Evolutionary conservation across 2,797 vertebrate species (phyloP).

Genomic region (Microctenopoma lineatum): DNA sequence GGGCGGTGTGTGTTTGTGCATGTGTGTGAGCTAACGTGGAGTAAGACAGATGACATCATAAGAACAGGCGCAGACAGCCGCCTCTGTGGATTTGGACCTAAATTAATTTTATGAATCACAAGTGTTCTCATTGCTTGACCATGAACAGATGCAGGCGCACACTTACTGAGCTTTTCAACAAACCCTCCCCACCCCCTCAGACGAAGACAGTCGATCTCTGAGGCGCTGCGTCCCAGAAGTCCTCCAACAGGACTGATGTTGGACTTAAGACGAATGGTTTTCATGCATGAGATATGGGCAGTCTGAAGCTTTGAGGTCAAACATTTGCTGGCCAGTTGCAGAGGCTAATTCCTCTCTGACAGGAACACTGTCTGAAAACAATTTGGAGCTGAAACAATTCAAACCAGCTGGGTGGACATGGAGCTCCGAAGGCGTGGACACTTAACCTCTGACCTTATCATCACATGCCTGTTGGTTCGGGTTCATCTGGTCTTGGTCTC

Average conservation of each 20-base stretch:
- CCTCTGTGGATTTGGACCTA: conserved; percentile 54
- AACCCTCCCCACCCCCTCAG: conserved; percentile 7
- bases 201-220: conserved; percentile 10
- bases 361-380: conserved; percentile 66
- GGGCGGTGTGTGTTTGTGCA: conserved; percentile 35
- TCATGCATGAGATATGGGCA: conserved; percentile 8
- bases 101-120: conserved; percentile 72
- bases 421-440: conserved; percentile 50
- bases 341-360: conserved; percentile 66
- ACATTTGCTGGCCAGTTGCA: conserved; percentile 61
- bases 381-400: conserved; percentile 59
- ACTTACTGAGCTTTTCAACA: conserved; percentile 12
- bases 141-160: conserved; percentile 49
- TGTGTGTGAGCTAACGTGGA: conserved; percentile 20
- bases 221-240: conserved; percentile 14
- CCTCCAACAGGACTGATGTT: conserved; percentile 53
- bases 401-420: conserved; percentile 59
- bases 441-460: conserved; percentile 68
- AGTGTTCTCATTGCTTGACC: conserved; percentile 56
- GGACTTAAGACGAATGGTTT: conserved; percentile 54
- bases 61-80: conserved; percentile 62
- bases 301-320: conserved; percentile 50
- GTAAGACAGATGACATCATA: conserved; percentile 73
- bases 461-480: conserved; percentile 29
- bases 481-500: conserved; percentile 13